These are phyloP conservation scores for Rotaria sp. DNA, from an alignment of 2,888 invertebrate genomes.

Conservation along the genomic window DNA sequence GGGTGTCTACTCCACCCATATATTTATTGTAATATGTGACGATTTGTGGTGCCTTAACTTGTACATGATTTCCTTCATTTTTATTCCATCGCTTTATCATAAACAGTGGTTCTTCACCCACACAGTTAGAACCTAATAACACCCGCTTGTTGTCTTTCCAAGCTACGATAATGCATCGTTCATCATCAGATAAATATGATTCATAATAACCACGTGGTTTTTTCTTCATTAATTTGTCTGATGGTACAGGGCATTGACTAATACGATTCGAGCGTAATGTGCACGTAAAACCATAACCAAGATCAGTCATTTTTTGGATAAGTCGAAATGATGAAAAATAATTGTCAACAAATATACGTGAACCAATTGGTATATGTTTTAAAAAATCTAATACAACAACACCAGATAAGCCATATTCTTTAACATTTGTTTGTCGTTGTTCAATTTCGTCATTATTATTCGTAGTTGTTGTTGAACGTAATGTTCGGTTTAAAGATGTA, in stretches of 20 bases:
- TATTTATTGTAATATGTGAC: too few species aligned
- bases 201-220: not conserved
- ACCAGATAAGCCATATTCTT: not conserved
- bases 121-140: too few species aligned
- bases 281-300: not conserved
- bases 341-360: not conserved
- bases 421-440: not conserved
- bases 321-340: not conserved
- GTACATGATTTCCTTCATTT: too few species aligned
- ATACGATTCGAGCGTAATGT: not conserved
- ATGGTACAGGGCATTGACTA: not conserved
- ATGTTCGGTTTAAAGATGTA: not conserved
- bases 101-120: too few species aligned
- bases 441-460: not conserved
- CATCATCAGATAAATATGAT: not conserved
- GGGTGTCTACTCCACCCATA: too few species aligned
- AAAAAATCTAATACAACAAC: not conserved
- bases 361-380: not conserved
- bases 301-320: not conserved
- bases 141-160: too few species aligned
- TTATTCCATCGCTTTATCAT: too few species aligned
- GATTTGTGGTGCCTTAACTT: too few species aligned
- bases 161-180: not conserved
- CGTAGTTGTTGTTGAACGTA: not conserved
- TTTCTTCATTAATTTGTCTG: not conserved